Percentiles rank a stretch among this genome's conserved stretches.
These are phyloP conservation scores for Melanocharis versteri DNA, from an alignment of 2,113 vertebrate species.

Conservation along the genomic window DNA sequence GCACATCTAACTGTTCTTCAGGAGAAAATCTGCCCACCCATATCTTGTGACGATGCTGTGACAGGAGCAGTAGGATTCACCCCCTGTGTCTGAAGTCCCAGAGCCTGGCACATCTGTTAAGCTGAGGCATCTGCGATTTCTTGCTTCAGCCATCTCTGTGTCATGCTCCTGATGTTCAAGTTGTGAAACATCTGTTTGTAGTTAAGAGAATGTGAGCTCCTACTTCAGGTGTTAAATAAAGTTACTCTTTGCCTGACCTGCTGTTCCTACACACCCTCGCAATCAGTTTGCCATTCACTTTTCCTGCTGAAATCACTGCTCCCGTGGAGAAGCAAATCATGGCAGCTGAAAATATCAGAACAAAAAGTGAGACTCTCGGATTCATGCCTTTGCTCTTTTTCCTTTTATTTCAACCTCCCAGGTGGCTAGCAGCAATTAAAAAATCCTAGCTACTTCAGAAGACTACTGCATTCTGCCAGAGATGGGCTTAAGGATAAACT, in stretches of 20 bases:
- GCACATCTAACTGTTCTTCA: neutral
- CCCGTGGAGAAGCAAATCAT: neutral
- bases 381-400: neutral
- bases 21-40: neutral
- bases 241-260: neutral
- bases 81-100: neutral
- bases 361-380: neutral
- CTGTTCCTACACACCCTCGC: neutral
- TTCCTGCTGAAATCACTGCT: neutral
- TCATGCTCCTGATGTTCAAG: neutral
- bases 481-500: neutral
- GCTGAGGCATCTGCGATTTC: neutral
- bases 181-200: neutral
- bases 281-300: neutral
- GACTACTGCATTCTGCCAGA: neutral
- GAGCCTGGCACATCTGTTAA: neutral
- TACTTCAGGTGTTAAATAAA: neutral
- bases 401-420: neutral
- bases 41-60: neutral
- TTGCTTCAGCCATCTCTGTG: neutral
- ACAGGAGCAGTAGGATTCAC: neutral
- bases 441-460: neutral
- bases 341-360: neutral
- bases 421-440: neutral
- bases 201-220: neutral